Percentiles rank a stretch among this genome's conserved stretches.
These are phyloP conservation scores for Leptodactylus fuscus DNA, from an alignment of 2,113 vertebrate genomes.

Conservation along the genomic window DNA sequence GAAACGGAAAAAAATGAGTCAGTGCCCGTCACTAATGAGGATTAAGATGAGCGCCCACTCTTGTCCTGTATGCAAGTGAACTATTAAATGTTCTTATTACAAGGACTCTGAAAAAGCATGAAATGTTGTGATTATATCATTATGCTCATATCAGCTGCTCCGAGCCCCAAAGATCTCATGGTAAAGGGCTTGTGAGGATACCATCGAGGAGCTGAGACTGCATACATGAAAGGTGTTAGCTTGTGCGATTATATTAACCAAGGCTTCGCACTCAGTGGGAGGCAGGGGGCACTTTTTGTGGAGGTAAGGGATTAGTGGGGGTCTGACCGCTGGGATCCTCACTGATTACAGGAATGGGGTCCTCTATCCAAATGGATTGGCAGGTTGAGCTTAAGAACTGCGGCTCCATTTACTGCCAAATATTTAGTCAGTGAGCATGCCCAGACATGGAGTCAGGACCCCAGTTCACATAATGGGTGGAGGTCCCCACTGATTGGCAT, in stretches of 20 bases:
- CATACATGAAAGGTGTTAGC: too few relatives aligned
- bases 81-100: conserved; percentile 4
- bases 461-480: too few relatives aligned
- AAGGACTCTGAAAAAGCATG: neutral
- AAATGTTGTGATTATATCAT: conserved; percentile 29
- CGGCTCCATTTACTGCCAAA: too few relatives aligned
- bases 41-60: conserved; percentile 42
- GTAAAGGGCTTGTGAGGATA: conserved; percentile 12
- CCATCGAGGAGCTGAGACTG: neutral
- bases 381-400: too few relatives aligned
- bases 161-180: neutral
- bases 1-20: conserved; percentile 15
- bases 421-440: too few relatives aligned
- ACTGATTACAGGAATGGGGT: too few relatives aligned
- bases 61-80: conserved; percentile 11
- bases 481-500: too few relatives aligned
- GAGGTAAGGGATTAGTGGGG: neutral
- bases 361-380: too few relatives aligned
- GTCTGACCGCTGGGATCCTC: too few relatives aligned
- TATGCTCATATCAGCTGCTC: neutral
- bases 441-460: too few relatives aligned
- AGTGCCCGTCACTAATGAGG: conserved; percentile 18
- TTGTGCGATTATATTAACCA: neutral
- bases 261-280: neutral
- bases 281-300: neutral